phyloP scores from a whole-genome alignment of 2,888 invertebrate genomes.

The Scaptomyza reducta region DNA sequence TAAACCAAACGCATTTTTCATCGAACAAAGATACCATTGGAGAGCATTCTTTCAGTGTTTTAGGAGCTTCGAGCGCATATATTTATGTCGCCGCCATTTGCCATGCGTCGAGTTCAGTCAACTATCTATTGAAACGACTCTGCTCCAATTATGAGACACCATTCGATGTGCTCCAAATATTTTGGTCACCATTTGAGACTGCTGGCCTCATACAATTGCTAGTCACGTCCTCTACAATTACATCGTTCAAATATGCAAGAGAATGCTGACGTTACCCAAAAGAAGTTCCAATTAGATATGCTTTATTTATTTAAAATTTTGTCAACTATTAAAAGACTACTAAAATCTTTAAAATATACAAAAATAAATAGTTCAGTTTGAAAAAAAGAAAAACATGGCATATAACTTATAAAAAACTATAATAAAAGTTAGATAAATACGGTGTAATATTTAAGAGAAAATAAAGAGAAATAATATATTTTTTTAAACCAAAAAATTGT shows the following conservation, averaged over 20 bases:
- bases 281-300: background rate
- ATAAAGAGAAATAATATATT: no score
- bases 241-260: conserved; percentile 43
- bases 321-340: background rate
- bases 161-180: conserved; percentile 71
- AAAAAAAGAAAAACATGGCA: no score
- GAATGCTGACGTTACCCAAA: conserved; percentile 27
- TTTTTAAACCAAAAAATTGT: no score
- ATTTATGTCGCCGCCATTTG: conserved; percentile 57
- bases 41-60: conserved; percentile 6
- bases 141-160: conserved; percentile 66
- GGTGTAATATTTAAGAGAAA: no score
- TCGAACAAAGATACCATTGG: conserved; percentile 38
- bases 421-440: no score
- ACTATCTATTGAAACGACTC: conserved; percentile 43
- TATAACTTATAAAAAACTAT: no score
- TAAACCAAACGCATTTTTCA: conserved; percentile 80
- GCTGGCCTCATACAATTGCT: conserved; percentile 41
- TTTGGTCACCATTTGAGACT: conserved; percentile 12
- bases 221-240: conserved; percentile 63
- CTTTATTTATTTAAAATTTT: background rate
- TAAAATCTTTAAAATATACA: background rate
- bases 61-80: conserved; percentile 17
- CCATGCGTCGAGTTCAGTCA: conserved; percentile 66
- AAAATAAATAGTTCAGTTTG: no score